phyloP scores from a whole-genome alignment of 1,140 invertebrate species.

The Papilio xuthus region DNA sequence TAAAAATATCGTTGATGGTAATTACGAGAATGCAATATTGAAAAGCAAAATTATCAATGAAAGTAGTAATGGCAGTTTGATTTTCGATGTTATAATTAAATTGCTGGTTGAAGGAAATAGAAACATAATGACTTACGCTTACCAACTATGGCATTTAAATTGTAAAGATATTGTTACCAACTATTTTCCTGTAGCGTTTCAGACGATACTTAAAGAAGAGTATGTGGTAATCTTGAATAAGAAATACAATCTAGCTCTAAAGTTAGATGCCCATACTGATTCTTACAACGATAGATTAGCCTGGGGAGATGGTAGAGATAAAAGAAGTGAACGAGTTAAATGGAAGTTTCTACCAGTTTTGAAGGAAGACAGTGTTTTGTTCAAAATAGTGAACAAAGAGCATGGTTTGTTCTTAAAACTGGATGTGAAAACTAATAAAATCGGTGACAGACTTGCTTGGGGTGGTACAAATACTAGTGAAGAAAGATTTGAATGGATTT shows the following conservation, averaged over 20 bases:
- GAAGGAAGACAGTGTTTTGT: slow-evolving; percentile 42
- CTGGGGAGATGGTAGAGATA: slow-evolving; percentile 43
- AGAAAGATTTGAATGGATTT: slow-evolving; percentile 36
- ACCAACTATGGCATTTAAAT: slow-evolving; percentile 45
- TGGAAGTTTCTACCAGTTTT: slow-evolving; percentile 48
- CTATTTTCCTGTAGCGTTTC: slow-evolving; percentile 45
- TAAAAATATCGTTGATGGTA: slow-evolving; percentile 31
- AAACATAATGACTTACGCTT: slow-evolving; percentile 45
- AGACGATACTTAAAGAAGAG: slow-evolving; percentile 43
- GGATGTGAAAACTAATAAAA: slow-evolving; percentile 31
- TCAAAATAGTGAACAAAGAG: slow-evolving; percentile 45
- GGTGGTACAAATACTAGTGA: slow-evolving; percentile 34
- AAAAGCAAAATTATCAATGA: slow-evolving; percentile 38
- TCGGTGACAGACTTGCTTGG: slow-evolving; percentile 40
- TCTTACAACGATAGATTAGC: slow-evolving; percentile 40
- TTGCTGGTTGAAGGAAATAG: slow-evolving; percentile 36
- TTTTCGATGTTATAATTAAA: slow-evolving; percentile 39
- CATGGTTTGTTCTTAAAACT: slow-evolving; percentile 45
- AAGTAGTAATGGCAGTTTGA: slow-evolving; percentile 25
- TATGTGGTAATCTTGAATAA: slow-evolving; percentile 46
- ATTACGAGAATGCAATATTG: slow-evolving; percentile 41
- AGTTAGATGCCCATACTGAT: slow-evolving; percentile 39
- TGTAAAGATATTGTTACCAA: slow-evolving; percentile 40
- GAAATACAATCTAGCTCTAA: slow-evolving; percentile 43
- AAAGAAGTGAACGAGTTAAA: slow-evolving; percentile 38